Evolutionary conservation across 2,113 vertebrate species (phyloP).

Genomic region (Oceanodroma tethys): DNA sequence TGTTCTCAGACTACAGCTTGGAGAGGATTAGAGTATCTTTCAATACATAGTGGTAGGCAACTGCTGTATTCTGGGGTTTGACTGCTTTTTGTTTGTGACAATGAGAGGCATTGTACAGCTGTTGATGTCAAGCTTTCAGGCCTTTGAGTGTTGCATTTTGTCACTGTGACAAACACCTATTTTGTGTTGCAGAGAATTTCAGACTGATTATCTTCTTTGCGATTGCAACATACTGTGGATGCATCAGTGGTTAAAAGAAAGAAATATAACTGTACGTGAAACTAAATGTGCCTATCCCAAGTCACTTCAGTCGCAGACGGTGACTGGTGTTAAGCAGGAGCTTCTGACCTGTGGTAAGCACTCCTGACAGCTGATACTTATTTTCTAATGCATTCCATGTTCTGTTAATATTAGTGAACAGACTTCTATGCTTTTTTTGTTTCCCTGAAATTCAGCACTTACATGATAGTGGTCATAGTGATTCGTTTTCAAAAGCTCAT

Average conservation of each 20-base stretch:
- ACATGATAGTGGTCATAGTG: background rate
- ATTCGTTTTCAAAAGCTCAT: background rate
- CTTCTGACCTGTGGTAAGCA: conserved; percentile 89
- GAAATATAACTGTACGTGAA: conserved; percentile 84
- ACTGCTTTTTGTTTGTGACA: background rate
- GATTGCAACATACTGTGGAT: conserved; percentile 96
- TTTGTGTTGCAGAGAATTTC: conserved; percentile 85
- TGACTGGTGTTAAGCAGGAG: conserved; percentile 83
- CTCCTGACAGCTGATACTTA: background rate
- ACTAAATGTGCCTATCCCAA: conserved; percentile 92
- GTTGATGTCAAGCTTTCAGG: background rate
- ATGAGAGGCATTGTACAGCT: background rate
- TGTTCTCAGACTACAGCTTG: background rate
- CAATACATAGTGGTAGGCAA: background rate
- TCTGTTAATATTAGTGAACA: background rate
- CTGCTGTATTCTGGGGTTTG: background rate
- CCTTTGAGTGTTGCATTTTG: background rate
- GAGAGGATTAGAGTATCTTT: background rate
- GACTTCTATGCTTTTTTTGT: background rate
- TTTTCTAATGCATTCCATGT: background rate
- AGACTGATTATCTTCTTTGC: conserved; percentile 92
- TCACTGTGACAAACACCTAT: background rate
- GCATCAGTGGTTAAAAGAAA: conserved; percentile 87
- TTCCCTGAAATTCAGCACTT: background rate
- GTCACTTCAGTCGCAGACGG: conserved; percentile 84